Conservation (phyloP, 2,888 invertebrate species). For the Molorchus minor region DNA sequence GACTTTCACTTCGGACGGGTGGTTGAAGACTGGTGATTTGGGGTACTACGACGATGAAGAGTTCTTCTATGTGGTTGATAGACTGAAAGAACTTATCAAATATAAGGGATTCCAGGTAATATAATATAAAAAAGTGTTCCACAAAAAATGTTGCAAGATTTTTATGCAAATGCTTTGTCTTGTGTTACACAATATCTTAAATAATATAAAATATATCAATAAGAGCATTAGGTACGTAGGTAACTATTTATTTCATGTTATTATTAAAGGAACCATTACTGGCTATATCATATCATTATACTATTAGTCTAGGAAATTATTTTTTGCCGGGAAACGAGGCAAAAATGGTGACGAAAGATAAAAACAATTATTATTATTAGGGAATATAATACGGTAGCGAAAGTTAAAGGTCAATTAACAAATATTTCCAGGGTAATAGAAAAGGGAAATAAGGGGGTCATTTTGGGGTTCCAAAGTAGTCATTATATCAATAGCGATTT, state of each 20-base stretch:
- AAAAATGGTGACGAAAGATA: too few species aligned
- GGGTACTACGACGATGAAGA: conserved; percentile 82
- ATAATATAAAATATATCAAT: not conserved
- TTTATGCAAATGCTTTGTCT: not conserved
- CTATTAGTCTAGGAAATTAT: too few species aligned
- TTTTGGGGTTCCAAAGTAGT: too few species aligned
- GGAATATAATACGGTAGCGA: too few species aligned
- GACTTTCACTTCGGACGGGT: conserved; percentile 77
- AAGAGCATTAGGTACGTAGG: not conserved
- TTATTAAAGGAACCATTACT: not conserved
- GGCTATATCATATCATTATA: not conserved
- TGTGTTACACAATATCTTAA: not conserved
- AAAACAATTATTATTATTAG: too few species aligned
- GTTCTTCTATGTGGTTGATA: conserved; percentile 83
- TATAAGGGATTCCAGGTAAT: conserved; percentile 87
- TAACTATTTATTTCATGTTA: not conserved
- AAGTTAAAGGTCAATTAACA: too few species aligned
- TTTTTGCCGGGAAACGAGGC: too few species aligned
- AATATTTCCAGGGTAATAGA: too few species aligned
- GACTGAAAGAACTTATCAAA: conserved; percentile 90
- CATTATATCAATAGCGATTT: too few species aligned
- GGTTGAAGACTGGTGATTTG: conserved; percentile 82
- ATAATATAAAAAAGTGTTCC: too few species aligned
- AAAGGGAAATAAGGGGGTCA: too few species aligned
- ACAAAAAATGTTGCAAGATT: not conserved